Conservation (phyloP, 1,140 invertebrate genomes). For the Elymnias hypermnestra region DNA sequence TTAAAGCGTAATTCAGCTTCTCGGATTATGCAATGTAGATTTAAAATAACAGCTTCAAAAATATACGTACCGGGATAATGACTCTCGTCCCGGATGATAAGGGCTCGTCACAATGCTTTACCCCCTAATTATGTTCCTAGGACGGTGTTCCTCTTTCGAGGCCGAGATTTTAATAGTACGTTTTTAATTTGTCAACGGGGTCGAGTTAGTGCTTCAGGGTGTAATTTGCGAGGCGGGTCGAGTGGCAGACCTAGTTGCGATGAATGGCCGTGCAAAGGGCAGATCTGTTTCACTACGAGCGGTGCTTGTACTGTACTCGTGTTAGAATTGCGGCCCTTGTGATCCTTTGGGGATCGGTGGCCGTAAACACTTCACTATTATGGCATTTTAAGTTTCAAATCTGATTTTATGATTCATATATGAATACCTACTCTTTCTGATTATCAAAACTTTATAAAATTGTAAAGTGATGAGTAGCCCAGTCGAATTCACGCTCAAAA, state of each 20-base stretch:
- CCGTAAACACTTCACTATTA: neutral
- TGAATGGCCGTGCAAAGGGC: constrained; percentile 20
- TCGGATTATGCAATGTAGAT: neutral
- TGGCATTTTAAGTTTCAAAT: neutral
- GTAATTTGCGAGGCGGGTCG: constrained; percentile 21
- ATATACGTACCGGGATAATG: constrained; percentile 18
- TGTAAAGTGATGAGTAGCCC: too few species aligned
- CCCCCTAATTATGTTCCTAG: constrained; percentile 20
- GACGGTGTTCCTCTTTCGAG: constrained; percentile 11
- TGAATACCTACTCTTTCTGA: too few species aligned
- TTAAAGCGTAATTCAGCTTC: neutral
- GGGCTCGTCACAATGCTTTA: constrained; percentile 18
- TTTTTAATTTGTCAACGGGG: constrained; percentile 26
- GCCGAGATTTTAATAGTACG: constrained; percentile 23
- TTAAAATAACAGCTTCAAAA: constrained; percentile 17
- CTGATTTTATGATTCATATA: too few species aligned
- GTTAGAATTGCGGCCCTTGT: neutral
- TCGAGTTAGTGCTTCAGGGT: constrained; percentile 19
- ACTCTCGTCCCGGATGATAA: constrained; percentile 3
- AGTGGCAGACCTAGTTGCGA: constrained; percentile 21
- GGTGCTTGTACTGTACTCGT: neutral
- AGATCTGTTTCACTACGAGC: neutral
- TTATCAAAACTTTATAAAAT: too few species aligned
- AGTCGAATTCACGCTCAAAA: too few species aligned
- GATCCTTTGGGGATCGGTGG: neutral